These are phyloP conservation scores for Phylloscopus trochiloides DNA, from an alignment of 2,113 vertebrate genomes.

Conservation along the genomic window DNA sequence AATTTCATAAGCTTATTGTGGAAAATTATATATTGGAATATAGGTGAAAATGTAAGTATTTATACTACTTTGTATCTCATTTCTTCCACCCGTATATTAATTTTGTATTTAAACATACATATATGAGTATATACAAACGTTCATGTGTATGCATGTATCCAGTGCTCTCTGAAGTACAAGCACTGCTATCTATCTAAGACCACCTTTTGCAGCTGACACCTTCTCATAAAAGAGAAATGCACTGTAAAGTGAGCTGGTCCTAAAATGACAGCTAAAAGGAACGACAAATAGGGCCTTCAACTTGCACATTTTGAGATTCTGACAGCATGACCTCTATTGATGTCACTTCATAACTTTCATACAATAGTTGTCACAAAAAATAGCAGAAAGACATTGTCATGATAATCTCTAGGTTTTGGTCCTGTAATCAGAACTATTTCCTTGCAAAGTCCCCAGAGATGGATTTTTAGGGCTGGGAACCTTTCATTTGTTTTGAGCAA, in stretches of 20 bases:
- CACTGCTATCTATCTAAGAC: constrained; percentile 16
- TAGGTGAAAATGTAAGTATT: neutral
- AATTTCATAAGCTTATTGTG: constrained; percentile 18
- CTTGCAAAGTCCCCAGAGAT: neutral
- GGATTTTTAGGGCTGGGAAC: neutral
- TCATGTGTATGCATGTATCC: neutral
- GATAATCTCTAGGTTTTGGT: neutral
- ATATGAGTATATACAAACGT: accelerated
- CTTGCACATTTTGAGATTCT: constrained; percentile 29
- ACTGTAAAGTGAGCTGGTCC: neutral
- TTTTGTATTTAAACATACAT: neutral
- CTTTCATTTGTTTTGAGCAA: neutral
- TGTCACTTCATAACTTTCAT: constrained; percentile 43
- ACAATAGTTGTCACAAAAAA: constrained; percentile 3
- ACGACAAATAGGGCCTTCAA: neutral
- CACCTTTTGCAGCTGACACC: constrained; percentile 31
- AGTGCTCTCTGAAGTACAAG: neutral
- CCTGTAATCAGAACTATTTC: constrained; percentile 3
- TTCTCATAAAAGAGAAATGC: constrained; percentile 20
- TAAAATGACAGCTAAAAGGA: constrained; percentile 14
- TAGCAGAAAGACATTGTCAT: neutral
- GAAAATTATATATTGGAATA: constrained; percentile 1
- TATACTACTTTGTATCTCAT: neutral
- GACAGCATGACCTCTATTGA: constrained; percentile 34
- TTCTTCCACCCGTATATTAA: neutral